Evolutionary conservation across 2,113 vertebrate genomes (phyloP).

Genomic region (Triplophysa rosa): DNA sequence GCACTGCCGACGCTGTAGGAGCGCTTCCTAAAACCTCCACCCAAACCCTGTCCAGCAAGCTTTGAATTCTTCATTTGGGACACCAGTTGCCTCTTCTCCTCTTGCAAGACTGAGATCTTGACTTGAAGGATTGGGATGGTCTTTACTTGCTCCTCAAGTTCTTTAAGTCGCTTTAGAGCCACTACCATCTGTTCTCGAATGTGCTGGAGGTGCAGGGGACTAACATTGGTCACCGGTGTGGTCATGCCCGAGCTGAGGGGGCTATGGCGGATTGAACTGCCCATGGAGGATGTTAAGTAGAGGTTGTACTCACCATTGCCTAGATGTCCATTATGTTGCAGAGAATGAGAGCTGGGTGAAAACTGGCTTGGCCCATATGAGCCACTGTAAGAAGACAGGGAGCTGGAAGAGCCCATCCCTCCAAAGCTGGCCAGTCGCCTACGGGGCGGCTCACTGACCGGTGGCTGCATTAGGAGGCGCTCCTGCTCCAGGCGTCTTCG

Average conservation of each 20-base stretch:
- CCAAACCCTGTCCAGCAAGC: constrained; percentile 64
- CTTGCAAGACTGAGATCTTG: constrained; percentile 95
- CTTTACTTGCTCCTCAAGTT: constrained; percentile 92
- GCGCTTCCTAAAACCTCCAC: constrained; percentile 81
- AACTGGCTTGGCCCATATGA: constrained; percentile 75
- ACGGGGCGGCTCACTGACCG: constrained; percentile 75
- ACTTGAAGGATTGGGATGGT: constrained; percentile 95
- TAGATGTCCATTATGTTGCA: constrained; percentile 81
- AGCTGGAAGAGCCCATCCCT: constrained; percentile 88
- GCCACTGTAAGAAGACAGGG: constrained; percentile 85
- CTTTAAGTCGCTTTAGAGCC: constrained; percentile 89
- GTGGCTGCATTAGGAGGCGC: constrained; percentile 83
- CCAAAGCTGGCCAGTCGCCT: constrained; percentile 92
- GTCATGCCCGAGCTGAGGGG: constrained; percentile 92
- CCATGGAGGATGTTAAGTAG: constrained; percentile 82
- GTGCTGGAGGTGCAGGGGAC: constrained; percentile 91
- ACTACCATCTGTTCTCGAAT: constrained; percentile 97
- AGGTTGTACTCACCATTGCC: constrained; percentile 79
- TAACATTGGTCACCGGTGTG: constrained; percentile 91
- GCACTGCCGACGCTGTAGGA: constrained; percentile 92
- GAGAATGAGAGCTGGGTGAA: constrained; percentile 72
- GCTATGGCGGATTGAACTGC: constrained; percentile 93
- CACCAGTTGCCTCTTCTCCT: constrained; percentile 89
- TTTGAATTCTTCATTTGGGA: constrained; percentile 85
- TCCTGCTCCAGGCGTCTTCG: constrained; percentile 91